These are phyloP conservation scores for Atta texana DNA, from an alignment of 1,140 invertebrate species.

Conservation along the genomic window DNA sequence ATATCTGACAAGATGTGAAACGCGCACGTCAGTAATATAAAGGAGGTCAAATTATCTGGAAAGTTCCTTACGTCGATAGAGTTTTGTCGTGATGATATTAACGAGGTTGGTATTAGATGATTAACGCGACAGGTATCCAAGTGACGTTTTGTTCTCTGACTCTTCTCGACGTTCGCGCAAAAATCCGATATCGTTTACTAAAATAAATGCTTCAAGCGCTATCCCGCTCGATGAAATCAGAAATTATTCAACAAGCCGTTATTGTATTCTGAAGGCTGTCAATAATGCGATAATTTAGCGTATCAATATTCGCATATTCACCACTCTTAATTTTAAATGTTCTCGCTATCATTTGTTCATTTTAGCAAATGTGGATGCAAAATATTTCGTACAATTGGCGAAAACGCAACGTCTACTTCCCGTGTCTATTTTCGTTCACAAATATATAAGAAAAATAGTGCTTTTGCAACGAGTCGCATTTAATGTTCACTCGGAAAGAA, in stretches of 20 bases:
- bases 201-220: conserved; percentile 41
- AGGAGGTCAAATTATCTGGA: conserved; percentile 10
- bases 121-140: conserved; percentile 43
- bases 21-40: neutral
- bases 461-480: neutral
- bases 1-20: neutral
- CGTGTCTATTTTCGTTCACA: neutral
- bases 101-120: conserved; percentile 31
- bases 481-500: neutral
- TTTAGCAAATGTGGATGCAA: neutral
- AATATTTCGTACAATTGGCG: neutral
- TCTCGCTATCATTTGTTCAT: neutral
- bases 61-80: neutral
- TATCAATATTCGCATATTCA: conserved; percentile 22
- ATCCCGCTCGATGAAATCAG: conserved; percentile 23
- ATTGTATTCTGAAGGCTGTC: conserved; percentile 53
- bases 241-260: conserved; percentile 56
- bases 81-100: conserved; percentile 40
- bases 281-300: conserved; percentile 50
- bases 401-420: neutral
- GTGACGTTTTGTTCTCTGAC: conserved; percentile 19
- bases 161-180: conserved; percentile 29
- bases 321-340: conserved; percentile 34
- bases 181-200: conserved; percentile 51
- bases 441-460: neutral